A percentile compares a stretch with the other conserved stretches of the same genome.
These are phyloP conservation scores for Syrrhaptes paradoxus DNA, from an alignment of 2,113 vertebrate genomes.

Conservation along the genomic window DNA sequence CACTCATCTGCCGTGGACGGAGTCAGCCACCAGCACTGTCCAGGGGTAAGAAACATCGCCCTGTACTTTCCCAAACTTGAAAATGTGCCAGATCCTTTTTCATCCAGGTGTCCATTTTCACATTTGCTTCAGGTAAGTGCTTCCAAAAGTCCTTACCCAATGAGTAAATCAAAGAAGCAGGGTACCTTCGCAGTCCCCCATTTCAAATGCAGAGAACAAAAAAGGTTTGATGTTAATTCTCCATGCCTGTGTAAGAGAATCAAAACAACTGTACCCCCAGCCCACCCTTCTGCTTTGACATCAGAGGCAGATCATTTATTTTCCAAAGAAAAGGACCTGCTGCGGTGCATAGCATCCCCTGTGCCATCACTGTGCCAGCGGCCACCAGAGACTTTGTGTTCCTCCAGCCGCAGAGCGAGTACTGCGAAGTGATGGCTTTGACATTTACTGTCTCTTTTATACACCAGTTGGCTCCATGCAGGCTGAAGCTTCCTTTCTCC, in stretches of 20 bases:
- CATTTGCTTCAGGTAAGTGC: neutral
- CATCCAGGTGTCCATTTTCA: neutral
- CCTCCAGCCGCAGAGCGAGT: neutral
- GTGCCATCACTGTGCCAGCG: neutral
- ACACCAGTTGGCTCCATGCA: neutral
- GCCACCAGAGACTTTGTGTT: neutral
- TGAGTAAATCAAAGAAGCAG: neutral
- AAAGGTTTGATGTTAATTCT: neutral
- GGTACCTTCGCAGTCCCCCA: neutral
- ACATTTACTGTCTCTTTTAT: neutral
- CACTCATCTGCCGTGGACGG: neutral
- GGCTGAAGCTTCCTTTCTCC: neutral
- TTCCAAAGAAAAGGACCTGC: neutral
- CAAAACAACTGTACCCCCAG: neutral
- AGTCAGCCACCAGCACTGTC: neutral
- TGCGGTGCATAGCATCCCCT: neutral
- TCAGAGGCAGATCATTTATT: neutral
- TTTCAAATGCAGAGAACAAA: neutral
- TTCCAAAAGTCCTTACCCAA: neutral
- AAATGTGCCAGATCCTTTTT: neutral
- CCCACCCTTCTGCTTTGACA: neutral
- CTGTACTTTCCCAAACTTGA: neutral
- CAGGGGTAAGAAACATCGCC: slow-evolving; percentile 14
- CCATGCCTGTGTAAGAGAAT: neutral
- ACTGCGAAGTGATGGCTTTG: neutral